Conservation (phyloP, 2,797 vertebrate genomes). For the Epinephelus malabaricus region DNA sequence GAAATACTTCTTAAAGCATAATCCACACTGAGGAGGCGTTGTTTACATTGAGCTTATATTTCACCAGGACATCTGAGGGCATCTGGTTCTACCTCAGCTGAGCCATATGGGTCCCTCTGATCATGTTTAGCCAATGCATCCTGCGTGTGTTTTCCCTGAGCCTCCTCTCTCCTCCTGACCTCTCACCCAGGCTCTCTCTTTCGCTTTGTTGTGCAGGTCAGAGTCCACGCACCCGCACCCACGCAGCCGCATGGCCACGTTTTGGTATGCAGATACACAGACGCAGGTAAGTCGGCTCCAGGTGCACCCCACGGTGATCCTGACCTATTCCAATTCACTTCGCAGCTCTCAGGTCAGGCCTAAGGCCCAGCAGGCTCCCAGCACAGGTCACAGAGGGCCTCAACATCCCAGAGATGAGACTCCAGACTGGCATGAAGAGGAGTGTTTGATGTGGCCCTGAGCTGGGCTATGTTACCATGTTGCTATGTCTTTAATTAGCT, state of each 20-base stretch:
- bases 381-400: constrained; percentile 81
- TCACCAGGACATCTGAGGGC: constrained; percentile 67
- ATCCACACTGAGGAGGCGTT: constrained; percentile 47
- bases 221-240: constrained; percentile 73
- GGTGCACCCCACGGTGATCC: constrained; percentile 81
- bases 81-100: constrained; percentile 78
- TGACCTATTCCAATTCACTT: constrained; percentile 70
- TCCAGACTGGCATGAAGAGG: constrained; percentile 83
- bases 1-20: constrained; percentile 10
- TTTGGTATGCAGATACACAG: constrained; percentile 81
- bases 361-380: constrained; percentile 80
- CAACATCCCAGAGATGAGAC: constrained; percentile 80
- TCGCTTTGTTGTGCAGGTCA: constrained; percentile 86
- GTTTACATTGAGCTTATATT: constrained; percentile 72
- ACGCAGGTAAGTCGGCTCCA: constrained; percentile 85
- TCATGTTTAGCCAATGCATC: constrained; percentile 78
- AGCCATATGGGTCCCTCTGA: constrained; percentile 79
- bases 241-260: constrained; percentile 70
- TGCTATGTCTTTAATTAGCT: constrained; percentile 92
- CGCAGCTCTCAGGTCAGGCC: constrained; percentile 80
- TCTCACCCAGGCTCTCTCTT: constrained; percentile 80
- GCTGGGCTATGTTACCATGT: constrained; percentile 86
- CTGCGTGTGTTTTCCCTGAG: constrained; percentile 80
- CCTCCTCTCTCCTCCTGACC: constrained; percentile 77
- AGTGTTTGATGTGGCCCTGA: constrained; percentile 86